phyloP scores from a whole-genome alignment of 2,888 invertebrate genomes.

The Pandemis heparana region DNA sequence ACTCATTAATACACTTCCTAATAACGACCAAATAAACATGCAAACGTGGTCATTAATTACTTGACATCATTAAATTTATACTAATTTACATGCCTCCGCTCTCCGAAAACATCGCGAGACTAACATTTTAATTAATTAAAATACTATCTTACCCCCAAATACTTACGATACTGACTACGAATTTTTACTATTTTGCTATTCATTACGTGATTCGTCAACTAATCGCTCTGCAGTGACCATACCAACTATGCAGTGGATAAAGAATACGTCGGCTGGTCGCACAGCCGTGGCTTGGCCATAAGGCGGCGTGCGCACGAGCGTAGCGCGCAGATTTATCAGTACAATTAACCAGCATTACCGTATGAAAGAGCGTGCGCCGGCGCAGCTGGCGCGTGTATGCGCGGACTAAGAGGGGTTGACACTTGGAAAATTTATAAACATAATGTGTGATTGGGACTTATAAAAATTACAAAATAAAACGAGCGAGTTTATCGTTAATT shows the following conservation, averaged over 20 bases:
- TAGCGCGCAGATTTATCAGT: conserved; percentile 83
- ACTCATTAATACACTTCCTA: not conserved
- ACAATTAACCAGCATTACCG: conserved; percentile 84
- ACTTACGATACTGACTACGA: not conserved
- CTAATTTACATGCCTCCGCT: conserved; percentile 6
- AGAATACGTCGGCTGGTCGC: not conserved
- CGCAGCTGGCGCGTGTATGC: conserved; percentile 72
- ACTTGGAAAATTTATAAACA: conserved; percentile 45
- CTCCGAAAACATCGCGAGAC: conserved; percentile 22
- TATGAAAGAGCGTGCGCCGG: conserved; percentile 74
- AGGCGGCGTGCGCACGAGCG: conserved; percentile 70
- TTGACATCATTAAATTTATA: not conserved
- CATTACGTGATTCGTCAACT: not conserved
- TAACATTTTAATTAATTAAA: conserved; percentile 37
- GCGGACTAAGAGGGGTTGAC: conserved; percentile 54
- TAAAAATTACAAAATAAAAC: too few species aligned
- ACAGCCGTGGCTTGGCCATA: conserved; percentile 53
- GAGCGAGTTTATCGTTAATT: too few species aligned
- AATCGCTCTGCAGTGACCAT: not conserved
- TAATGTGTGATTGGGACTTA: too few species aligned
- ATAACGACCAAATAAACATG: not conserved
- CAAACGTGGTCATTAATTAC: conserved; percentile 7
- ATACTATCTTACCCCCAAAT: conserved; percentile 5
- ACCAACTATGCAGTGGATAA: not conserved
- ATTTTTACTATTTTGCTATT: not conserved